These are phyloP conservation scores for Vipera ursinii DNA, from an alignment of 2,797 vertebrate genomes.

Conservation along the genomic window DNA sequence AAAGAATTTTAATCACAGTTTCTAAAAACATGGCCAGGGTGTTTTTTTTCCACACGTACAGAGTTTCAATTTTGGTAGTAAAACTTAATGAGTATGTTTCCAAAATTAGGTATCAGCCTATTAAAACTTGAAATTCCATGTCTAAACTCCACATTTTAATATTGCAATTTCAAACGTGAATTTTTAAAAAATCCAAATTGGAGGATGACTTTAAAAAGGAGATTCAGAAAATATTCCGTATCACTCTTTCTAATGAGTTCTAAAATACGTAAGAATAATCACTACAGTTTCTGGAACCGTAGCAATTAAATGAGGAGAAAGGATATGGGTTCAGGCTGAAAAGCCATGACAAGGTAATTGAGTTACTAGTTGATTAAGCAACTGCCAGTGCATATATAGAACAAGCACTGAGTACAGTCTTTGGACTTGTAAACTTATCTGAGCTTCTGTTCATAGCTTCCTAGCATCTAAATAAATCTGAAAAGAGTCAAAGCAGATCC, in stretches of 20 bases:
- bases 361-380: not conserved
- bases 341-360: not conserved
- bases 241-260: not conserved
- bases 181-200: not conserved
- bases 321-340: not conserved
- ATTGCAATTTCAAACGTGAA: not conserved
- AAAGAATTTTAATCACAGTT: constrained; percentile 6
- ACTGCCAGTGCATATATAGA: not conserved
- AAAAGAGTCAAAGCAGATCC: not conserved
- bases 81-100: constrained; percentile 6
- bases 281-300: not conserved
- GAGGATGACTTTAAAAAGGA: not conserved
- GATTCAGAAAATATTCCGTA: not conserved
- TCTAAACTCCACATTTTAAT: not conserved
- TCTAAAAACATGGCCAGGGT: constrained; percentile 2
- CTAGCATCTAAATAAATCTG: not conserved
- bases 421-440: not conserved
- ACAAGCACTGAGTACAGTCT: not conserved
- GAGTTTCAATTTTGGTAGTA: not conserved
- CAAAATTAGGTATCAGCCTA: not conserved
- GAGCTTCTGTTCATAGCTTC: not conserved
- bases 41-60: not conserved
- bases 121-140: constrained; percentile 5
- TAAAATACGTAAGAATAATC: not conserved
- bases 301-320: not conserved